Conservation (phyloP, 2,888 invertebrate species). For the Abrostola tripartita region DNA sequence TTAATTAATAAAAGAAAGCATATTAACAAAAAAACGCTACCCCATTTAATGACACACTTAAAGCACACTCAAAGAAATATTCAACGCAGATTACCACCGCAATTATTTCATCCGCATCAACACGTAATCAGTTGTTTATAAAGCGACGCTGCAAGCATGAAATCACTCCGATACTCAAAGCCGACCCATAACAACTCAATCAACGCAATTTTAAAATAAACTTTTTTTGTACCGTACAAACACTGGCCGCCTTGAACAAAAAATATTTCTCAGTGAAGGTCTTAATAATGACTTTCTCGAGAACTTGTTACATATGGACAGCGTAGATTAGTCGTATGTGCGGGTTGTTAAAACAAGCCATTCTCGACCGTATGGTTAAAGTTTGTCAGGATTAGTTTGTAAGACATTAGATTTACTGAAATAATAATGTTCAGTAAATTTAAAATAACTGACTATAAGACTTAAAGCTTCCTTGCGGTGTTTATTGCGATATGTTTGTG, state of each 20-base stretch:
- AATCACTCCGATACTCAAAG: constrained; percentile 67
- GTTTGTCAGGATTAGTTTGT: constrained; percentile 11
- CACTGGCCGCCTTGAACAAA: constrained; percentile 74
- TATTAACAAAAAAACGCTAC: not conserved
- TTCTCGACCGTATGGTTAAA: constrained; percentile 27
- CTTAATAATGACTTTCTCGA: constrained; percentile 82
- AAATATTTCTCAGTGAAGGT: constrained; percentile 71
- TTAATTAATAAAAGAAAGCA: no score
- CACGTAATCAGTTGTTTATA: constrained; percentile 64
- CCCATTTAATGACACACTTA: constrained; percentile 36
- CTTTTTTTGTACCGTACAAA: constrained; percentile 74
- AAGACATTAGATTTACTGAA: constrained; percentile 1
- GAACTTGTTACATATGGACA: constrained; percentile 68
- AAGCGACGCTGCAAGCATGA: constrained; percentile 69
- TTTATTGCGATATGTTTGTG: no score
- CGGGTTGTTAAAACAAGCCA: constrained; percentile 22
- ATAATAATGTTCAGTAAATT: not conserved
- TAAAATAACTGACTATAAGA: constrained; percentile 4
- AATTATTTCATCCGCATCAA: constrained; percentile 54
- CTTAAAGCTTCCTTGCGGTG: not conserved
- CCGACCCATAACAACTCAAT: constrained; percentile 84
- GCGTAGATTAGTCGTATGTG: constrained; percentile 43
- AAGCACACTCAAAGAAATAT: constrained; percentile 31
- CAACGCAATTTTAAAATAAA: constrained; percentile 84
- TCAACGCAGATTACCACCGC: constrained; percentile 39